These are phyloP conservation scores for Eupithecia vulgata DNA, from an alignment of 2,888 invertebrate species.

Conservation along the genomic window DNA sequence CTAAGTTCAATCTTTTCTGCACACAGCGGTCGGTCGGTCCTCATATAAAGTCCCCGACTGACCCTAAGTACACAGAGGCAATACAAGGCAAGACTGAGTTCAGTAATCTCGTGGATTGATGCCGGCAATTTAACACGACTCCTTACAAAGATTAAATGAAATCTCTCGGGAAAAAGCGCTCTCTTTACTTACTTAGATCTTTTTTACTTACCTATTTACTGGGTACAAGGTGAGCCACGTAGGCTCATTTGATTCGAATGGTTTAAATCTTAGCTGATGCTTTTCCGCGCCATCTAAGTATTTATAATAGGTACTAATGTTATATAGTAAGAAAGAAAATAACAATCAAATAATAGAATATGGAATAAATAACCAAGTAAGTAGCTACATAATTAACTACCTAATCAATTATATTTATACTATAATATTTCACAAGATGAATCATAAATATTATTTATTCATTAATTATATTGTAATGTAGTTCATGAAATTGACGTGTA, in stretches of 20 bases:
- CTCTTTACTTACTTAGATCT: slow-evolving; percentile 56
- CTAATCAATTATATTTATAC: no score
- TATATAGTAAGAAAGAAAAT: no score
- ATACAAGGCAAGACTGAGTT: slow-evolving; percentile 49
- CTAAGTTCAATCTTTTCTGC: background rate
- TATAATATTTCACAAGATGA: no score
- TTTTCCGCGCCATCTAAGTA: no score
- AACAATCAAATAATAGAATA: no score
- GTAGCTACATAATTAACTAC: no score
- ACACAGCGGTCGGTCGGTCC: background rate
- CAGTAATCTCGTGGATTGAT: slow-evolving; percentile 70
- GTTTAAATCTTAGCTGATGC: background rate
- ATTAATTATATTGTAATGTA: no score
- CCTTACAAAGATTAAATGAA: slow-evolving; percentile 69
- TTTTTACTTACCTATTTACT: slow-evolving; percentile 55
- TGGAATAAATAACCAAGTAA: no score
- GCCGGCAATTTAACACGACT: slow-evolving; percentile 66
- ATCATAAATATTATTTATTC: no score
- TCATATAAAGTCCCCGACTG: slow-evolving; percentile 2
- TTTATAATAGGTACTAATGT: no score
- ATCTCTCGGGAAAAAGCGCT: slow-evolving; percentile 61
- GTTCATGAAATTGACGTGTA: no score
- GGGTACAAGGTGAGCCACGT: background rate
- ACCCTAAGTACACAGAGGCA: slow-evolving; percentile 25
- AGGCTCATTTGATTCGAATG: background rate